Percentiles rank a stretch among this genome's conserved stretches.
Evolutionary conservation across 2,797 vertebrate species (phyloP).

Genomic region (Petrocephalus sullivani): DNA sequence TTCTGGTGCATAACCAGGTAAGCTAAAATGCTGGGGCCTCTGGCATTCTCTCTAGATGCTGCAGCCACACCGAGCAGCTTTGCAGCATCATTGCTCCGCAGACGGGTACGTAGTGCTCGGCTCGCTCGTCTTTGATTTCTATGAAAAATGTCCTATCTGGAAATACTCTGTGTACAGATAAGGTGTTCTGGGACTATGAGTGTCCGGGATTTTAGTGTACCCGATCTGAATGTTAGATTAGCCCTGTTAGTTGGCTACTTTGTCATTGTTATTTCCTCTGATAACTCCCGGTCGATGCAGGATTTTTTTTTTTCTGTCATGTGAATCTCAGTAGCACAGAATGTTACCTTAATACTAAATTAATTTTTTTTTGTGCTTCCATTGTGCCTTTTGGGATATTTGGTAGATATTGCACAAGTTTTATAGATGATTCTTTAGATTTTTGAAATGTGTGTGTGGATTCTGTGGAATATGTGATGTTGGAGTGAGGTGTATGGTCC

Average conservation of each 20-base stretch:
- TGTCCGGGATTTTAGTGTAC: background rate
- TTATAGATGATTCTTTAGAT: background rate
- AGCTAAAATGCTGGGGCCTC: background rate
- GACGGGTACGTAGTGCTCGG: background rate
- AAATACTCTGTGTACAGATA: conserved; percentile 1
- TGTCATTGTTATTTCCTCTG: background rate
- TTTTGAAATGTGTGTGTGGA: background rate
- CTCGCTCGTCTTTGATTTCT: background rate
- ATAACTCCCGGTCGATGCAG: background rate
- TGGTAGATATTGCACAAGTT: background rate
- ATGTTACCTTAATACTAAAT: background rate
- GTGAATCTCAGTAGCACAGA: background rate
- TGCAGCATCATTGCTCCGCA: background rate
- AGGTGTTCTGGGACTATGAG: background rate
- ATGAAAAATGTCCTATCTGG: background rate
- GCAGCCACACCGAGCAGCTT: background rate
- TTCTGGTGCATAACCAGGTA: background rate
- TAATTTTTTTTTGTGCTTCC: background rate
- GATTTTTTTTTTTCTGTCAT: background rate
- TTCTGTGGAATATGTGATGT: background rate
- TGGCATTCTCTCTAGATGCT: background rate
- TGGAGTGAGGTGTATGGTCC: background rate
- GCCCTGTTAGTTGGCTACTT: background rate
- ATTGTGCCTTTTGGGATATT: background rate
- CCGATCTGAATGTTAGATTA: background rate